Evolutionary conservation across 2,797 vertebrate species (phyloP).

Genomic region (Bryconaethiops microstoma): DNA sequence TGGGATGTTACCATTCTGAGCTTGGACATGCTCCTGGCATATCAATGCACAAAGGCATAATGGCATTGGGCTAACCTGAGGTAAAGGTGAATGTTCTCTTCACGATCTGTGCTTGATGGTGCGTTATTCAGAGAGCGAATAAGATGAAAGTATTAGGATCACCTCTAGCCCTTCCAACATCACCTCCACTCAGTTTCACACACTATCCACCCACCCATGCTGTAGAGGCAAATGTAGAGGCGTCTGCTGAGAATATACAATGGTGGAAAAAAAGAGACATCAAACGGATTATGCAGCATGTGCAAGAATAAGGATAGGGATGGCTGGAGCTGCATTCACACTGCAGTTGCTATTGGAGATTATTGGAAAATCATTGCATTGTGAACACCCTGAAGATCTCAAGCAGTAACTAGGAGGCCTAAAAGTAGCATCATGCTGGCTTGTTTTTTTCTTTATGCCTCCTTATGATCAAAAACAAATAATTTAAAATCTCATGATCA

Average conservation of each 20-base stretch:
- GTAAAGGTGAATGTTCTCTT: background rate
- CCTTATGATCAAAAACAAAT: background rate
- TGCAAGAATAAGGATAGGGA: background rate
- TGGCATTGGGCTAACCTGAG: constrained; percentile 27
- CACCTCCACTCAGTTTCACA: constrained; percentile 31
- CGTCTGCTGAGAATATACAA: constrained; percentile 6
- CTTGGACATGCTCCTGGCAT: background rate
- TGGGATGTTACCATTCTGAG: constrained; percentile 16
- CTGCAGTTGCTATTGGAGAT: background rate
- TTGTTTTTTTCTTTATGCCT: background rate
- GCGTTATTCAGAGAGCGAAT: constrained; percentile 54
- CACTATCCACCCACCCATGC: constrained; percentile 25
- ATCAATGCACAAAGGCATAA: constrained; percentile 13
- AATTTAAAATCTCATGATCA: background rate
- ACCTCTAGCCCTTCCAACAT: constrained; percentile 36
- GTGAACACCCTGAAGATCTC: background rate
- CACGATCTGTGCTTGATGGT: constrained; percentile 23
- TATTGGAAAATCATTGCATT: background rate
- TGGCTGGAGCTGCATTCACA: constrained; percentile 4
- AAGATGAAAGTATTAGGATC: constrained; percentile 61
- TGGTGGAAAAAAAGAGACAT: background rate
- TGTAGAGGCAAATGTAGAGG: constrained; percentile 6
- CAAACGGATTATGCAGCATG: background rate
- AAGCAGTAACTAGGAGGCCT: background rate
- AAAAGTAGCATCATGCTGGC: background rate